Evolutionary conservation across 2,888 invertebrate species (phyloP).

Genomic region (Belgica antarctica): DNA sequence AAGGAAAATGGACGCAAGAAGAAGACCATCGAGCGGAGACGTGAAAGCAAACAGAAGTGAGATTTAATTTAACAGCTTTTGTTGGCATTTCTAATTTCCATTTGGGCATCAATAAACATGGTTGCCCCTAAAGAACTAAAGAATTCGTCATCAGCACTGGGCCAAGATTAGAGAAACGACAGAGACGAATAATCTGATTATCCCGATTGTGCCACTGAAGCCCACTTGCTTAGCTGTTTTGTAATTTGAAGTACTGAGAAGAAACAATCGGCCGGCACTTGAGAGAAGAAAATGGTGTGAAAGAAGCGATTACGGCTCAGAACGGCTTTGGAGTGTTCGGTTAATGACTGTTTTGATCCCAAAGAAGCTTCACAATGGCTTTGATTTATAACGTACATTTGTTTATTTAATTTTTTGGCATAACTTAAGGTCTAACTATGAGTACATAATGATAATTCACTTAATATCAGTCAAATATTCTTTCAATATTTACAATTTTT

Average conservation of each 20-base stretch:
- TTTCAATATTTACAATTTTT: background rate
- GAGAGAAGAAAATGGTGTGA: conserved; percentile 39
- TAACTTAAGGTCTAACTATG: conserved; percentile 35
- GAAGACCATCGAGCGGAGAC: too few relatives aligned
- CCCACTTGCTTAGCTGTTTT: conserved; percentile 5
- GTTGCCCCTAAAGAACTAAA: background rate
- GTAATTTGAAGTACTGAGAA: conserved; percentile 37
- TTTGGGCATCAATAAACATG: conserved; percentile 2
- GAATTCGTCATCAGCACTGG: too few relatives aligned
- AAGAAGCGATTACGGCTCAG: conserved; percentile 33
- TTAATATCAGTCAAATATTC: conserved; percentile 9
- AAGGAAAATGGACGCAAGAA: conserved; percentile 41
- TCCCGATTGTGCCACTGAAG: conserved; percentile 24
- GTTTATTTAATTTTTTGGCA: conserved; percentile 40
- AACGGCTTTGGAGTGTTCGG: background rate
- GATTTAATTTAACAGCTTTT: conserved; percentile 16
- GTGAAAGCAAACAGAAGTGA: conserved; percentile 31
- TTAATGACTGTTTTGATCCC: conserved; percentile 14
- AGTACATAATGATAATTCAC: conserved; percentile 40
- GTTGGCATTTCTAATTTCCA: conserved; percentile 34
- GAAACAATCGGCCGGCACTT: conserved; percentile 38
- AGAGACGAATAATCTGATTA: background rate
- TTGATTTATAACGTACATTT: too few relatives aligned
- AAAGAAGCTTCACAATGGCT: too few relatives aligned
- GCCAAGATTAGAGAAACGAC: background rate